Evolutionary conservation across 2,888 invertebrate species (phyloP).

Genomic region (Maniola hyperantus): DNA sequence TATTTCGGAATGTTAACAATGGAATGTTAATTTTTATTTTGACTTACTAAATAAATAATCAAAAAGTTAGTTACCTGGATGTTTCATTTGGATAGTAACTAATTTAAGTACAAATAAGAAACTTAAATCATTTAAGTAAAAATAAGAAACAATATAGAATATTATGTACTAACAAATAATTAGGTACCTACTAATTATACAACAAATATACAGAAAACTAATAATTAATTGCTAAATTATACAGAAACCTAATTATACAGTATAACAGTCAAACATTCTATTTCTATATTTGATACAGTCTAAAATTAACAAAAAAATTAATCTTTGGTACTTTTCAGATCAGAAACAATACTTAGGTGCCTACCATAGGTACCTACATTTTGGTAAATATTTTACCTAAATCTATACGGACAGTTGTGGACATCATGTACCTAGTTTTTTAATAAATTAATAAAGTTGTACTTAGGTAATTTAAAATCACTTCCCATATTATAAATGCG

Average conservation of each 20-base stretch:
- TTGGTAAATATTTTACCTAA: no score
- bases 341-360: background rate
- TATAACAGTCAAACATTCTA: background rate
- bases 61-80: conserved; percentile 5
- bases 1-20: conserved; percentile 20
- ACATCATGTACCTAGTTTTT: no score
- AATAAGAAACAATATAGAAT: background rate
- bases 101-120: background rate
- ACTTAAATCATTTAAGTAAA: background rate
- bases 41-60: conserved; percentile 22
- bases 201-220: no score
- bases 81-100: conserved; percentile 8
- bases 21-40: conserved; percentile 14
- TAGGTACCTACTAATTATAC: no score
- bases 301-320: background rate
- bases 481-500: no score
- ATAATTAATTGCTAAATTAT: no score
- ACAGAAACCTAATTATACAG: background rate
- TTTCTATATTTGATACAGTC: background rate
- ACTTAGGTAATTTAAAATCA: no score
- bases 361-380: no score
- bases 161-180: background rate
- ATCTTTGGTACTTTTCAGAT: conserved; percentile 11
- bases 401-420: no score
- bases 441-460: no score